phyloP scores from a whole-genome alignment of 2,888 invertebrate species.

The Bugulina stolonifera region DNA sequence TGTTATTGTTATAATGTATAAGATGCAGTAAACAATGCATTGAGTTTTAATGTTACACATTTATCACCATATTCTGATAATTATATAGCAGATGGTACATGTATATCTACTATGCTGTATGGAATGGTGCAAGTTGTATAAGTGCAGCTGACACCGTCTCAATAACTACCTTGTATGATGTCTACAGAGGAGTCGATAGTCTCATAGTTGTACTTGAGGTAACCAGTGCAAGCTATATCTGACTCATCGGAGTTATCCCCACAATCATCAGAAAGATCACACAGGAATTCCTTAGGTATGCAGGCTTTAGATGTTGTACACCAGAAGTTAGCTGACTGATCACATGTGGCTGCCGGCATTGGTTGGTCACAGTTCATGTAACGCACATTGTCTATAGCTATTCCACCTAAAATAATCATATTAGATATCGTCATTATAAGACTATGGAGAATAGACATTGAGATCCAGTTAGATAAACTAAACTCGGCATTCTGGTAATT shows the following conservation, averaged over 20 bases:
- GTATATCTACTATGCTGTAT: too few species aligned
- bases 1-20: too few species aligned
- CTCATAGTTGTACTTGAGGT: constrained; percentile 39
- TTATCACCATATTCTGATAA: too few species aligned
- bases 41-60: too few species aligned
- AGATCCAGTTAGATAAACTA: too few species aligned
- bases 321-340: constrained; percentile 28
- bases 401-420: constrained; percentile 18
- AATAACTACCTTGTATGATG: constrained; percentile 34
- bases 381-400: constrained; percentile 22
- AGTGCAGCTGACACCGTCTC: too few species aligned
- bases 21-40: too few species aligned
- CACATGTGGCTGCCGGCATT: constrained; percentile 28
- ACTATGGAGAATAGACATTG: too few species aligned
- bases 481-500: too few species aligned
- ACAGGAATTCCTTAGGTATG: constrained; percentile 28
- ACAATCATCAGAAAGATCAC: constrained; percentile 32
- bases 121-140: too few species aligned
- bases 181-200: constrained; percentile 32
- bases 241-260: constrained; percentile 31
- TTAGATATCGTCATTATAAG: too few species aligned
- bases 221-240: constrained; percentile 32
- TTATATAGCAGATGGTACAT: too few species aligned
- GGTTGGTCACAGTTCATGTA: constrained; percentile 17
- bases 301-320: constrained; percentile 29